phyloP scores from a whole-genome alignment of 1,140 invertebrate species.

The silkworm (Bombyx mori) region DNA sequence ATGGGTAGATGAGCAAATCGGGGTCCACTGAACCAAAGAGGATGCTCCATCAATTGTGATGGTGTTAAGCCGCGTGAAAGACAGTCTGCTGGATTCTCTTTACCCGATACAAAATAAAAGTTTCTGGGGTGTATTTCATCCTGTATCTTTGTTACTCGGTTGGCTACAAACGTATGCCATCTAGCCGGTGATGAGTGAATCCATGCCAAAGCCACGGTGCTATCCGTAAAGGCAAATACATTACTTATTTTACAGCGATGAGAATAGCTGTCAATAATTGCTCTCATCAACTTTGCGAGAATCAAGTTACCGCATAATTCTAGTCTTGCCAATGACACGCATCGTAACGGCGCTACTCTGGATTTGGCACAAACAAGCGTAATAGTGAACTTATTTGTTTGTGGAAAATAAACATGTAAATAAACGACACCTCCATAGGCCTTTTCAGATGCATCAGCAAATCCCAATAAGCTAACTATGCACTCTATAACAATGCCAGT shows the following conservation, averaged over 20 bases:
- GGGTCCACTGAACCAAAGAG: background rate
- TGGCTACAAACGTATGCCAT: constrained; percentile 15
- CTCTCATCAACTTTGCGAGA: constrained; percentile 20
- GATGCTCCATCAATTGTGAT: background rate
- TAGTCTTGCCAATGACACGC: constrained; percentile 19
- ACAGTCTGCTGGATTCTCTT: constrained; percentile 16
- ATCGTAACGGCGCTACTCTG: constrained; percentile 18
- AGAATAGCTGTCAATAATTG: constrained; percentile 17
- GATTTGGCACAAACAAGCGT: constrained; percentile 25
- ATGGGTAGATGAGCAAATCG: background rate
- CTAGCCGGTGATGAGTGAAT: constrained; percentile 13
- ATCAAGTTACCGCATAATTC: constrained; percentile 25
- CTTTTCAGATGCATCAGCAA: constrained; percentile 21
- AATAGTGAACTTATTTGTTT: constrained; percentile 4
- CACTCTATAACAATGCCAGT: constrained; percentile 8
- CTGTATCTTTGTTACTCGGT: constrained; percentile 13
- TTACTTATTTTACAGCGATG: constrained; percentile 17
- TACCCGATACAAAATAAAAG: constrained; percentile 11
- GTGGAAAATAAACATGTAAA: constrained; percentile 10
- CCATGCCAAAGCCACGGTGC: constrained; percentile 16
- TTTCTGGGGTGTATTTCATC: constrained; percentile 7
- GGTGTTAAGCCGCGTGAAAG: constrained; percentile 9
- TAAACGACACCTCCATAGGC: constrained; percentile 18
- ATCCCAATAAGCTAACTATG: constrained; percentile 13
- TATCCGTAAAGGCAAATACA: constrained; percentile 13